Evolutionary conservation across 1,140 invertebrate genomes (phyloP).

Genomic region (Goniozus legneri): DNA sequence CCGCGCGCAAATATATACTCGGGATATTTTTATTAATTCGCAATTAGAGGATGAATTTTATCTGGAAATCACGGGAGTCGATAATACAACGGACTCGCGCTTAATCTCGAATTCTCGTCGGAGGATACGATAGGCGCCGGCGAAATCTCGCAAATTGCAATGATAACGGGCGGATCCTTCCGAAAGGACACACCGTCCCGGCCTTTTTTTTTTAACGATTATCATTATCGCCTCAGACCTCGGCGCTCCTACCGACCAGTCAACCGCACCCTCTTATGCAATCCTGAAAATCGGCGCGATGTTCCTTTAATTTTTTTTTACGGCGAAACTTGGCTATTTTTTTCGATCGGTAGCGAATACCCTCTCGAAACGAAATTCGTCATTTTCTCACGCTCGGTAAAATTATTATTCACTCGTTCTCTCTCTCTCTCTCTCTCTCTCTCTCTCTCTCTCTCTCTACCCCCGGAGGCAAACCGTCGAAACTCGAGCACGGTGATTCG

Average conservation of each 20-base stretch:
- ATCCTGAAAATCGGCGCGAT: slow-evolving; percentile 20
- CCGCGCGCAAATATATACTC: too few relatives aligned
- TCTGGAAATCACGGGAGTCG: too few relatives aligned
- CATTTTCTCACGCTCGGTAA: slow-evolving; percentile 1
- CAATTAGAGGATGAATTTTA: too few relatives aligned
- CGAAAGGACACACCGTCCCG: too few relatives aligned
- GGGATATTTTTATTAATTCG: too few relatives aligned
- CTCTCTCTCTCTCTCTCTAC: not conserved
- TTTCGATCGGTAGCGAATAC: too few relatives aligned
- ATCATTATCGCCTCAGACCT: slow-evolving; percentile 29
- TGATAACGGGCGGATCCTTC: too few relatives aligned
- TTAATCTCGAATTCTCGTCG: too few relatives aligned
- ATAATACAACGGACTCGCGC: too few relatives aligned
- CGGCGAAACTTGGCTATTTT: not conserved
- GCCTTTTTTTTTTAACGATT: slow-evolving; percentile 20
- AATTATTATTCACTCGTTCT: not conserved
- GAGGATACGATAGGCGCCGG: slow-evolving; percentile 1
- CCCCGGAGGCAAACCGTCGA: too few relatives aligned
- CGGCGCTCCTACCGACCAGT: slow-evolving; percentile 19
- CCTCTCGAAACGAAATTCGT: too few relatives aligned
- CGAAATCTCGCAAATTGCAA: slow-evolving; percentile 19
- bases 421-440: not conserved
- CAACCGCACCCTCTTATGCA: slow-evolving; percentile 28
- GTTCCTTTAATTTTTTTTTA: not conserved
- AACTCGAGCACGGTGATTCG: too few relatives aligned